Conservation (phyloP, 2,797 vertebrate species). For the Holocentrus rufus region DNA sequence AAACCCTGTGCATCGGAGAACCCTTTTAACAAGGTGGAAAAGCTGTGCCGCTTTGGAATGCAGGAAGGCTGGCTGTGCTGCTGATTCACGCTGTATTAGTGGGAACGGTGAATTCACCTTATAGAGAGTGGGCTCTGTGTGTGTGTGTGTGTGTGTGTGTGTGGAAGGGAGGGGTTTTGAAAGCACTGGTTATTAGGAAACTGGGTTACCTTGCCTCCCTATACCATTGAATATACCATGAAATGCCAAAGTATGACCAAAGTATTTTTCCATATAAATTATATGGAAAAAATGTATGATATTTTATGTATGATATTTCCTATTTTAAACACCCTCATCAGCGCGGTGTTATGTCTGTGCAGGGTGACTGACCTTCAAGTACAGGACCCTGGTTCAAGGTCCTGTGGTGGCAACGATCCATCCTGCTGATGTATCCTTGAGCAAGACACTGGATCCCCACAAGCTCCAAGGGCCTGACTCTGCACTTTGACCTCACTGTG, state of each 20-base stretch:
- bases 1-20: slow-evolving; percentile 53
- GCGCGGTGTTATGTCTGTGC: slow-evolving; percentile 8
- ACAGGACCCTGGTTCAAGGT: not conserved
- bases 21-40: slow-evolving; percentile 70
- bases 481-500: slow-evolving; percentile 2
- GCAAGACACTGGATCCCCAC: slow-evolving; percentile 1
- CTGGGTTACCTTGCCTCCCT: slow-evolving; percentile 24
- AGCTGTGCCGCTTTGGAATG: slow-evolving; percentile 55
- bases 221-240: not conserved
- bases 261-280: not conserved
- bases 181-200: slow-evolving; percentile 31
- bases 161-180: no score
- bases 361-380: slow-evolving; percentile 1
- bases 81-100: slow-evolving; percentile 61
- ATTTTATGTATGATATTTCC: not conserved
- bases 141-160: not conserved
- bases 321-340: not conserved
- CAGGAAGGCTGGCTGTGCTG: slow-evolving; percentile 44
- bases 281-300: no score
- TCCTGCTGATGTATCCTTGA: not conserved
- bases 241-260: no score
- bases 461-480: slow-evolving; percentile 12
- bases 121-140: not conserved
- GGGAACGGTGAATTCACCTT: slow-evolving; percentile 32
- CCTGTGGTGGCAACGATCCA: not conserved